Evolutionary conservation across 2,888 invertebrate genomes (phyloP).

Genomic region (Chrysopilus asiliformis): DNA sequence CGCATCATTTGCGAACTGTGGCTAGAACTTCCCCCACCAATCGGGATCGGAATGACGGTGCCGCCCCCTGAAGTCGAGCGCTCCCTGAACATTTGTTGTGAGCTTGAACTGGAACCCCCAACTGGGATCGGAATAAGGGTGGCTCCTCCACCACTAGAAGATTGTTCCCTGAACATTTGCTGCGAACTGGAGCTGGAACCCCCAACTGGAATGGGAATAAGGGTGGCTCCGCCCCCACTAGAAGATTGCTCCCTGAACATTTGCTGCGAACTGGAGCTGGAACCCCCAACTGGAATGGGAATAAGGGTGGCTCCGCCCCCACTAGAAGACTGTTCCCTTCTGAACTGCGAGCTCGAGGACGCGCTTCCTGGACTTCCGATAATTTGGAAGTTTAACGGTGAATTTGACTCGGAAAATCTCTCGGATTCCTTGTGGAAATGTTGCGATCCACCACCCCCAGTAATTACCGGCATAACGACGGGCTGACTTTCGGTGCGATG

Average conservation of each 20-base stretch:
- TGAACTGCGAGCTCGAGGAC: background rate
- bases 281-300: background rate
- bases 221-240: background rate
- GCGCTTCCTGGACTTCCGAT: conserved; percentile 2
- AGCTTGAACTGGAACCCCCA: background rate
- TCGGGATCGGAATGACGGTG: too few species aligned
- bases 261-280: background rate
- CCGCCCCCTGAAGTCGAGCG: background rate
- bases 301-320: background rate
- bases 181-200: background rate
- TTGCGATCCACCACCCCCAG: conserved; percentile 13
- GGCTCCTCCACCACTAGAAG: background rate
- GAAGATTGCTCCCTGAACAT: background rate
- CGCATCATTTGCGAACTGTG: too few species aligned
- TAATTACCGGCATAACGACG: conserved; percentile 9
- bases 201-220: background rate
- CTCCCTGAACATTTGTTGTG: background rate
- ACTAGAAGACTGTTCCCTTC: background rate
- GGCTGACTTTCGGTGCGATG: too few species aligned
- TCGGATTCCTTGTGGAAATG: conserved; percentile 13
- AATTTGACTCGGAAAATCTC: conserved; percentile 7
- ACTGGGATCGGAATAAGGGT: background rate
- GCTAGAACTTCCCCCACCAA: too few species aligned
- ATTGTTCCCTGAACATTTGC: background rate
- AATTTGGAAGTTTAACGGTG: conserved; percentile 4